Base-by-base conservation (phyloP, 1,140 invertebrate genomes). In the Eumeta japonica region DNA sequence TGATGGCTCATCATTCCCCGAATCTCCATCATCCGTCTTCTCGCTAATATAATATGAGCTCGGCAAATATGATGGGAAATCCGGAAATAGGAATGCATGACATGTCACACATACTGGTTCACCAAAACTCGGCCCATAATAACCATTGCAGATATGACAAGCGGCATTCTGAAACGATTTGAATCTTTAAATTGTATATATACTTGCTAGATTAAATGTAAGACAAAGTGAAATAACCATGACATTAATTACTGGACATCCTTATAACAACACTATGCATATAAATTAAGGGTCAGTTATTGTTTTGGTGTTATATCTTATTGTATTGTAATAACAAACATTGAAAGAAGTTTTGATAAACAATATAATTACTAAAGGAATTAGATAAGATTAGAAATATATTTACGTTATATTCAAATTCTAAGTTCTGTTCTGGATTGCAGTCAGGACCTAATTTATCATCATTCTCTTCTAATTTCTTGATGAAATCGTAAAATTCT, bases 101-200 rank as follows among this genome's bases (percentile, higher is more conserved):
- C 94, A 97, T 1, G 90, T 94, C 4, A 86, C 81, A 70, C 94
- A 97, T n/a, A 94, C 82, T 12, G 92, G 91, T 58, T 95, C 89
- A 12, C 86, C 89, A 68, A 91, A 94, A 71, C 85, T 91, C 1
- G 90, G 88, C 1, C 92, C 92, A 75, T 95, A 96, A 66, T 88
- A 97, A 15, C 92, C 93, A 78, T 89, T 88, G 58, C 93, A 97
- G 37, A 90, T 81, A 54, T 84, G 86, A 63, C 92, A 95, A 10
- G 79, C 73, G 3, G 71, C 62, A 52, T 82, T 79, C 84, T 85
- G 58, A 32, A 80, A 81, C 13, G n/a, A n/a, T n/a, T n/a, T n/a
- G n/a, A n/a, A n/a, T n/a, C n/a, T n/a, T n/a, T n/a, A n/a, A n/a
- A n/a, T n/a, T n/a, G n/a, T n/a, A n/a, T n/a, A n/a, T n/a, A n/a